Base-by-base conservation (phyloP, 2,113 vertebrate genomes). In the Engraulis encrasicolus region DNA sequence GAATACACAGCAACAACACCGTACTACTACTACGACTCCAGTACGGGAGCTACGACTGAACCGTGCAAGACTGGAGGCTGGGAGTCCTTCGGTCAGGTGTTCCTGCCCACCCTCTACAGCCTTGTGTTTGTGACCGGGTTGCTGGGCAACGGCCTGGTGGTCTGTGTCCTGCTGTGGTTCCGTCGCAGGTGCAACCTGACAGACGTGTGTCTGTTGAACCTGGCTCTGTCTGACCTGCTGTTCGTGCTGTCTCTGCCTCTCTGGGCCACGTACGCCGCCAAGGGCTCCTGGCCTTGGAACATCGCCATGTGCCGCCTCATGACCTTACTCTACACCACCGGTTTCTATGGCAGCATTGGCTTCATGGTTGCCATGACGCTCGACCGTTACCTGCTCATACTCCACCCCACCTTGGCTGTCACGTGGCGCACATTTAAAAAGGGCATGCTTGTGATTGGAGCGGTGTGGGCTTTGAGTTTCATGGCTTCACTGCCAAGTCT, bases 301-400 rank as follows among this genome's bases (percentile, higher is more conserved):
- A 83, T 89, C 0, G 84, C 81, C 0, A 87, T 96, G 94, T 98
- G 97, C 87, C 95, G 93, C 50, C 82, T 95, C 34, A 17, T 95
- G 15, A 92, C 94, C 0, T 93, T 92, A 3, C 12, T 91, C 37
- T 96, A 96, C 50, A 91, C 82, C 58, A 37, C 92, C 0, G 96
- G 96, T 17, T 98, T 96, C 88, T 97, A 96, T 88, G 95, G 95
- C 87, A 95, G 95, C 38, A 93, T 93, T 88, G 97, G 98, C 90
- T 97, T 97, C 82, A 94, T 98, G 91, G 93, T 97, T 1, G 89
- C 95, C 85, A 96, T 97, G 96, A 97, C 96, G 0, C 0, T 97
- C 0, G 96, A 98, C 91, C 95, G 97, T 84, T 99, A 98, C 40
- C 6, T 96, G 82, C 92, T 96, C 19, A 93, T 99, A 0, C 91